Percentiles rank a stretch among this genome's conserved stretches.
Evolutionary conservation across 2,888 invertebrate species (phyloP).

Genomic region (Poecilus cupreus): DNA sequence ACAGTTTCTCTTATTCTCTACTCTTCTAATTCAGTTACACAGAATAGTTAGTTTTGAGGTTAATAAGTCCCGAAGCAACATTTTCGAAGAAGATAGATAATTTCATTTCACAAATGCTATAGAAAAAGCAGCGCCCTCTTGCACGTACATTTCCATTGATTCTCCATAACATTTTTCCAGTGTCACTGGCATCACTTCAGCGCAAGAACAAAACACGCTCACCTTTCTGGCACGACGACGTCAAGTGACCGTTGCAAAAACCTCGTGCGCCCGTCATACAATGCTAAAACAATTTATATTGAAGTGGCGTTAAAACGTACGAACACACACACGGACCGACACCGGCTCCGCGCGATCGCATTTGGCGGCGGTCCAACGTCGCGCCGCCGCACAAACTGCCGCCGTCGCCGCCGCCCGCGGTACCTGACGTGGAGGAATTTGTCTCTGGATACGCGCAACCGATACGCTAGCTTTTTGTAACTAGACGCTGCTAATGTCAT

Average conservation of each 20-base stretch:
- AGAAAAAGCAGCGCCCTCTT: not conserved
- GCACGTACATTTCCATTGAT: slow-evolving; percentile 33
- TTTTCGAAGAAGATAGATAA: not conserved
- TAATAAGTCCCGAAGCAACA: too few species aligned
- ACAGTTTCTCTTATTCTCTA: too few species aligned
- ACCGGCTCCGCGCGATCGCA: slow-evolving; percentile 19
- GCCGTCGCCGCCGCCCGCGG: not conserved
- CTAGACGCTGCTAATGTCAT: slow-evolving; percentile 46
- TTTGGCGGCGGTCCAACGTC: slow-evolving; percentile 41
- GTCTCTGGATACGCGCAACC: slow-evolving; percentile 43
- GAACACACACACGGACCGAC: not conserved
- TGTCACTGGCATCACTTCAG: not conserved
- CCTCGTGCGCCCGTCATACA: slow-evolving; percentile 32
- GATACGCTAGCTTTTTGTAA: slow-evolving; percentile 46
- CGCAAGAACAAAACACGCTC: slow-evolving; percentile 1
- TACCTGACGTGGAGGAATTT: slow-evolving; percentile 56
- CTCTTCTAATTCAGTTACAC: too few species aligned
- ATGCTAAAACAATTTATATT: slow-evolving; percentile 60
- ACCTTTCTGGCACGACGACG: slow-evolving; percentile 6
- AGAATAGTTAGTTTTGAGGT: too few species aligned
- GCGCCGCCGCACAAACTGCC: not conserved
- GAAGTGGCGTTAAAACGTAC: slow-evolving; percentile 59
- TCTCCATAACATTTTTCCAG: not conserved
- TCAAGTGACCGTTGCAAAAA: slow-evolving; percentile 33
- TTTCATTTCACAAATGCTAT: not conserved